Percentiles rank a stretch among this genome's conserved stretches.
Evolutionary conservation across 2,888 invertebrate genomes (phyloP).

Genomic region (Anthoptus insignis): DNA sequence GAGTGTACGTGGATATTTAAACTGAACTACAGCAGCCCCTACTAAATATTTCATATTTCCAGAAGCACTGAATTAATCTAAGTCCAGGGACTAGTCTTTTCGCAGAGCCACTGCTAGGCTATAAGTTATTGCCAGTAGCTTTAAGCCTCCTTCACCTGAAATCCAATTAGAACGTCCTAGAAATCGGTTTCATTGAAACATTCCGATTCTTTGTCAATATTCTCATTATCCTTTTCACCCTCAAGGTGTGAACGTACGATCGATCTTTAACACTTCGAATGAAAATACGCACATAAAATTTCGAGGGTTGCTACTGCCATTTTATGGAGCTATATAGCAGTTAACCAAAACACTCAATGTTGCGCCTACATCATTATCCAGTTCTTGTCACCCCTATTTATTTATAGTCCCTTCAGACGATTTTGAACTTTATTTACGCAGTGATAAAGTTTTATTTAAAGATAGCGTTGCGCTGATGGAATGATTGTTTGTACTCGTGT

Average conservation of each 20-base stretch:
- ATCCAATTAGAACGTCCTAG: constrained; percentile 1
- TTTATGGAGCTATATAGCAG: constrained; percentile 51
- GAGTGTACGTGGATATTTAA: too few species aligned
- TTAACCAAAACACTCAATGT: constrained; percentile 62
- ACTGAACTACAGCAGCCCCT: too few species aligned
- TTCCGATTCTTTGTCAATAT: constrained; percentile 15
- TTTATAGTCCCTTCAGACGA: constrained; percentile 25
- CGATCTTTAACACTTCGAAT: constrained; percentile 28
- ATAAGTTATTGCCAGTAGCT: background rate
- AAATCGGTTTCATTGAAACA: constrained; percentile 25
- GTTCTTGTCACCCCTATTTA: constrained; percentile 57
- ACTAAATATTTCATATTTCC: too few species aligned
- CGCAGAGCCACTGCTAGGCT: too few species aligned
- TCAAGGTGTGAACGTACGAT: constrained; percentile 31
- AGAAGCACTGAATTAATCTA: too few species aligned
- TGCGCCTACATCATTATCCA: constrained; percentile 68
- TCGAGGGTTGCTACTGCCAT: constrained; percentile 43
- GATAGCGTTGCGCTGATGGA: constrained; percentile 7
- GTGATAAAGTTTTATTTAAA: constrained; percentile 17
- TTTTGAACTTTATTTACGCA: constrained; percentile 31
- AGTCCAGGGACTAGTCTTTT: too few species aligned
- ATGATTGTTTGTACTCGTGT: constrained; percentile 59
- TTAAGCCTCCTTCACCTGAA: background rate
- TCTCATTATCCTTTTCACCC: constrained; percentile 29
- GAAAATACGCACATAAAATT: constrained; percentile 38